Conservation (phyloP, 2,797 vertebrate genomes). For the Chiropotes sagulatus region DNA sequence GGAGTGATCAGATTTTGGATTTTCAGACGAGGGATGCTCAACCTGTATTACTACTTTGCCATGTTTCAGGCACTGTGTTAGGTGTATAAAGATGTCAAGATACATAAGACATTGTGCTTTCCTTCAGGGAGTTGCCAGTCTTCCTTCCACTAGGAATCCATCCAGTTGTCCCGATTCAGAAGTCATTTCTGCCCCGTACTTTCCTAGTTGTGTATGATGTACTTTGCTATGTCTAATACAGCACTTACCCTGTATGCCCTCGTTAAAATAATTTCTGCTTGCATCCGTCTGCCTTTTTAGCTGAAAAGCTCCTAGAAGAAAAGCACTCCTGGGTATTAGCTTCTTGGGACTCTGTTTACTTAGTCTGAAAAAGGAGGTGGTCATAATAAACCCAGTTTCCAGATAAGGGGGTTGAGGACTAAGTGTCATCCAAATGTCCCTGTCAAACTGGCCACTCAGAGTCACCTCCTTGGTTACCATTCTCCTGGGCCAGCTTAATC, state of each 20-base stretch:
- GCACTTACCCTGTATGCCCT: neutral
- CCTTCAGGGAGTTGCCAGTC: neutral
- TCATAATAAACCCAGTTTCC: neutral
- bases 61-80: neutral
- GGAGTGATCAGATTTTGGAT: neutral
- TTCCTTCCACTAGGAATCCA: neutral
- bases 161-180: rapidly evolving
- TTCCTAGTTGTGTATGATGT: neutral
- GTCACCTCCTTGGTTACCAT: neutral
- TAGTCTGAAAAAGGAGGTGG: neutral
- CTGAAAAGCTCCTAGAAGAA: neutral
- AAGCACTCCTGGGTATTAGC: neutral
- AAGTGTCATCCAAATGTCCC: neutral
- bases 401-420: neutral
- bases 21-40: neutral
- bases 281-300: neutral
- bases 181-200: neutral
- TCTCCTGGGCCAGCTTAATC: neutral
- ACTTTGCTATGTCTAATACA: neutral
- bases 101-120: neutral
- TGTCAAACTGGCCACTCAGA: neutral
- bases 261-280: neutral
- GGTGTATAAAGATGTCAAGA: neutral
- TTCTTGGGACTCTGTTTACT: neutral
- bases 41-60: neutral